A percentile compares a stretch with the other conserved stretches of the same genome.
These are phyloP conservation scores for Platerodrilus igneus DNA, from an alignment of 2,888 invertebrate genomes.

Conservation along the genomic window DNA sequence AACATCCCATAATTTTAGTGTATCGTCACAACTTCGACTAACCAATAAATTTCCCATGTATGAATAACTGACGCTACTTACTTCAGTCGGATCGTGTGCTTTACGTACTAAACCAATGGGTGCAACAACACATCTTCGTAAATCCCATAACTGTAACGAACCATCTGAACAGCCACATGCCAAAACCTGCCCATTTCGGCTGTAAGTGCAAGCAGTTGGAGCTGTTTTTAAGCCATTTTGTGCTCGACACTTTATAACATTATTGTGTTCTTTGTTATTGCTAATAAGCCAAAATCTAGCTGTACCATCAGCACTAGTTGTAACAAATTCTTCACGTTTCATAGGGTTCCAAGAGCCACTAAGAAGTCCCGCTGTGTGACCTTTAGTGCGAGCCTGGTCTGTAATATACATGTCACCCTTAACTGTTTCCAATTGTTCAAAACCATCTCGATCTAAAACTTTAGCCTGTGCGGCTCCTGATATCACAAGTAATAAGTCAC, in stretches of 20 bases:
- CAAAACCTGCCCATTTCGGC: slow-evolving; percentile 73
- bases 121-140: slow-evolving; percentile 85
- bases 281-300: slow-evolving; percentile 82
- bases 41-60: slow-evolving; percentile 73
- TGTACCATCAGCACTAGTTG: slow-evolving; percentile 91
- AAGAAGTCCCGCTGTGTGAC: slow-evolving; percentile 88
- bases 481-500: slow-evolving; percentile 88
- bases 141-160: slow-evolving; percentile 96
- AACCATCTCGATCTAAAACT: slow-evolving; percentile 90
- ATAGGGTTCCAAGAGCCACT: slow-evolving; percentile 93
- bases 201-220: slow-evolving; percentile 68
- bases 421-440: slow-evolving; percentile 86
- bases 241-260: slow-evolving; percentile 82
- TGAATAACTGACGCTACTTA: slow-evolving; percentile 81
- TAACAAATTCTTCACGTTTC: slow-evolving; percentile 86
- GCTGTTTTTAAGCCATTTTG: slow-evolving; percentile 81
- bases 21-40: slow-evolving; percentile 86
- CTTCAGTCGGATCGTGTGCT: slow-evolving; percentile 79
- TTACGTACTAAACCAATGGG: slow-evolving; percentile 71
- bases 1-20: slow-evolving; percentile 92
- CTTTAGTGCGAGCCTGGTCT: slow-evolving; percentile 87
- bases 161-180: slow-evolving; percentile 93
- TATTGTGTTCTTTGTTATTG: slow-evolving; percentile 71
- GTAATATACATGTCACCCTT: slow-evolving; percentile 81
- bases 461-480: slow-evolving; percentile 92